Percentiles rank a stretch among this genome's conserved stretches.
Conservation (phyloP, 2,113 vertebrate genomes). For the Bubalus kerabau region DNA sequence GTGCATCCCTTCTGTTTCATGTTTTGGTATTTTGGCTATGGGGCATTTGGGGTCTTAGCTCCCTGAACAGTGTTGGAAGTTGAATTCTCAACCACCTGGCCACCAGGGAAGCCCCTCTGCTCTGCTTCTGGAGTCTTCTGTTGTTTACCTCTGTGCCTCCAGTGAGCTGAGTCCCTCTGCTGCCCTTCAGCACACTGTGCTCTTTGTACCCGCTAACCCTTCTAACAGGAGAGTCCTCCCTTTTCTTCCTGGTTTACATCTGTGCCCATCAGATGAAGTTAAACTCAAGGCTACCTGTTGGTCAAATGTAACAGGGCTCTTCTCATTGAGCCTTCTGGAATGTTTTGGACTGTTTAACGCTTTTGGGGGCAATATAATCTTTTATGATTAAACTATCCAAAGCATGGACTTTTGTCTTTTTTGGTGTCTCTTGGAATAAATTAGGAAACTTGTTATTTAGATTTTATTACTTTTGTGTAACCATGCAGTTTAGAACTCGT, state of each 20-base stretch:
- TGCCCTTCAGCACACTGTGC: not conserved
- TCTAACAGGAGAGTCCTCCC: not conserved
- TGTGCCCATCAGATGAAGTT: not conserved
- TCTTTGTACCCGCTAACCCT: not conserved
- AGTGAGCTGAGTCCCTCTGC: not conserved
- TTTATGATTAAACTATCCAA: not conserved
- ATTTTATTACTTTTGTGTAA: conserved; percentile 11
- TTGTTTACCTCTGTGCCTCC: not conserved
- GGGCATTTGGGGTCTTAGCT: not conserved
- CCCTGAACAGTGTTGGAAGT: not conserved
- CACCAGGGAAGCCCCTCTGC: not conserved
- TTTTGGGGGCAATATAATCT: not conserved
- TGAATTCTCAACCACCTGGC: not conserved
- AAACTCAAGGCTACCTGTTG: not conserved
- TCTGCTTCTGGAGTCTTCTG: not conserved
- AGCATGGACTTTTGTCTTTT: not conserved
- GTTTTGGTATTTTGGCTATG: not conserved
- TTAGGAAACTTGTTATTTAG: not conserved
- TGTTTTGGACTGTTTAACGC: not conserved
- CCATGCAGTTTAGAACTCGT: not conserved
- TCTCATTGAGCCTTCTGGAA: not conserved
- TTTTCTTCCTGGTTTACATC: not conserved
- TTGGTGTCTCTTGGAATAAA: not conserved
- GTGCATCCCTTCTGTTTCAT: not conserved
- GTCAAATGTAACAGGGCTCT: not conserved